Conservation (phyloP, 2,888 invertebrate genomes). For the Rotaria magnacalcarata region DNA sequence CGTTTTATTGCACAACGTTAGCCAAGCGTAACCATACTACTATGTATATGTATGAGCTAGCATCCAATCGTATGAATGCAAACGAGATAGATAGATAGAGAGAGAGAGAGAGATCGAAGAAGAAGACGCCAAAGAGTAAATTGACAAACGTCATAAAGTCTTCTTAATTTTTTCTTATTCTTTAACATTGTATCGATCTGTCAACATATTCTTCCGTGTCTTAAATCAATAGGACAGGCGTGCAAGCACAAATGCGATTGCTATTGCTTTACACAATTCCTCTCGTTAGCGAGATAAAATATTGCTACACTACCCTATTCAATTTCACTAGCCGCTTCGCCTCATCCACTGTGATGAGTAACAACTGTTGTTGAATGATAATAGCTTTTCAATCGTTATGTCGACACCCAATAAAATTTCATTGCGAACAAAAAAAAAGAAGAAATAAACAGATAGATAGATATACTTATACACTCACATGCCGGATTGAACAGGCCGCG, state of each 20-base stretch:
- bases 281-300: constrained; percentile 25
- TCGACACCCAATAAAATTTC: constrained; percentile 10
- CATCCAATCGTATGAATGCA: constrained; percentile 1
- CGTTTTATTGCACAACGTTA: constrained; percentile 29
- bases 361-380: constrained; percentile 17
- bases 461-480: background rate
- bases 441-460: background rate
- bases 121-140: background rate
- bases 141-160: constrained; percentile 31
- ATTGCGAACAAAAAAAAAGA: background rate
- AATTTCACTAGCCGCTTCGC: constrained; percentile 22
- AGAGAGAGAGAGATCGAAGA: background rate
- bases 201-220: constrained; percentile 29
- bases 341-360: constrained; percentile 27
- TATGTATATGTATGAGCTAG: constrained; percentile 8
- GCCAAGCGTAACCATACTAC: background rate
- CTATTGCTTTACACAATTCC: constrained; percentile 18
- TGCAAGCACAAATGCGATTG: background rate
- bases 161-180: background rate
- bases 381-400: constrained; percentile 25
- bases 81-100: background rate
- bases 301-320: background rate
- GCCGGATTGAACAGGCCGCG: background rate
- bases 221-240: constrained; percentile 31
- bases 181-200: constrained; percentile 29